Conservation (phyloP, 2,113 vertebrate species). For the Litocranius walleri region DNA sequence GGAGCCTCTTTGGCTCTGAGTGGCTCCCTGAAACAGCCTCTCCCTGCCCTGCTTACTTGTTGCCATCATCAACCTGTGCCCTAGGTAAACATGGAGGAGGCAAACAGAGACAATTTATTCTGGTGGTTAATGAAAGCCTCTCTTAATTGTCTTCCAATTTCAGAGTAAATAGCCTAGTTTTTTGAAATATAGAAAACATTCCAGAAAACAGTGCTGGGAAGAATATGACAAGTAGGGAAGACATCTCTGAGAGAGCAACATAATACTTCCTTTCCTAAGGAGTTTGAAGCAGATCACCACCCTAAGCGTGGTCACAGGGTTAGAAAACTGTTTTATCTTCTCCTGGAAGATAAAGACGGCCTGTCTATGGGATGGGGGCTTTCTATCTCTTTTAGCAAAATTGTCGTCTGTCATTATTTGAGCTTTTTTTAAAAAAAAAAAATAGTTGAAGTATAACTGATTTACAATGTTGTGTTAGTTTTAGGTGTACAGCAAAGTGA, state of each 20-base stretch:
- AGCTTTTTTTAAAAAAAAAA: not conserved
- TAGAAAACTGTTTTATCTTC: not conserved
- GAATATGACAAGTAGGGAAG: not conserved
- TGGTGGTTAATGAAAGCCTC: not conserved
- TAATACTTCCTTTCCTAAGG: not conserved
- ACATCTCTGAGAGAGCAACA: not conserved
- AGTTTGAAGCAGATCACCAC: not conserved
- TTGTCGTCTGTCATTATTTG: not conserved
- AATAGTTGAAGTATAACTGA: not conserved
- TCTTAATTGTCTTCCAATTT: not conserved
- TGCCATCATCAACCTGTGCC: not conserved
- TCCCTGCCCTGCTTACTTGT: not conserved
- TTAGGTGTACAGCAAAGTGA: not conserved
- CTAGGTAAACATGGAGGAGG: not conserved
- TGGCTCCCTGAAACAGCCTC: not conserved
- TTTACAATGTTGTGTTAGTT: not conserved
- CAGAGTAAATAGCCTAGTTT: not conserved
- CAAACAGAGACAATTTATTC: not conserved
- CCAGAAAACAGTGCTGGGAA: not conserved
- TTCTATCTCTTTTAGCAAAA: not conserved
- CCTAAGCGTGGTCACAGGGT: not conserved
- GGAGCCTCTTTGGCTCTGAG: not conserved
- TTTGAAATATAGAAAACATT: conserved; percentile 15
- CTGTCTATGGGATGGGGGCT: not conserved
- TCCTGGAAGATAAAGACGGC: not conserved